Conservation (phyloP, 2,888 invertebrate species). For the Leucophenga montana region DNA sequence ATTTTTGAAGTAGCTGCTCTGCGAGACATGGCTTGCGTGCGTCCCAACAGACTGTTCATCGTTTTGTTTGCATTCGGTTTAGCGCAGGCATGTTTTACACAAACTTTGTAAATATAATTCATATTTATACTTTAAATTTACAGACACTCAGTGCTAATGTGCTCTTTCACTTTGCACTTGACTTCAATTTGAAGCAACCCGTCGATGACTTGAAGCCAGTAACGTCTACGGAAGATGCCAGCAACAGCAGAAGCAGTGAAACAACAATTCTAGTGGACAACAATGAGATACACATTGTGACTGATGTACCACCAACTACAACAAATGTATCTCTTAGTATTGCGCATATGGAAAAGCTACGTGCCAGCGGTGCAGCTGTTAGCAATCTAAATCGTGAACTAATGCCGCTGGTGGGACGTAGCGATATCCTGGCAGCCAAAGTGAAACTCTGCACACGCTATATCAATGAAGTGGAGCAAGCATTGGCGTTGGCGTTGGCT, state of each 20-base stretch:
- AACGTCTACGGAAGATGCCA: neutral
- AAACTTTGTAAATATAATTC: too few species aligned
- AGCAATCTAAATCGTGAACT: constrained; percentile 53
- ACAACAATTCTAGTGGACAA: constrained; percentile 47
- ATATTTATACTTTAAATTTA: neutral
- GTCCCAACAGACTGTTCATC: too few species aligned
- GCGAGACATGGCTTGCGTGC: too few species aligned
- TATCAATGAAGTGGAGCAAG: constrained; percentile 50
- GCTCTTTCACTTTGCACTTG: constrained; percentile 52
- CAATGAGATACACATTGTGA: constrained; percentile 38
- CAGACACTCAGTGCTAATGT: constrained; percentile 42
- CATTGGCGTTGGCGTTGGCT: constrained; percentile 38
- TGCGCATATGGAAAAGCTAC: constrained; percentile 41
- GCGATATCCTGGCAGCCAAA: constrained; percentile 51
- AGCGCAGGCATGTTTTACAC: constrained; percentile 39
- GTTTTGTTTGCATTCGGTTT: neutral
- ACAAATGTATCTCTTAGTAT: constrained; percentile 17
- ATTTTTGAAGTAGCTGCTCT: too few species aligned
- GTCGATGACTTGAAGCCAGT: constrained; percentile 32
- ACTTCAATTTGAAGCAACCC: constrained; percentile 50
- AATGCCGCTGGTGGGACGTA: constrained; percentile 54
- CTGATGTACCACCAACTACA: neutral
- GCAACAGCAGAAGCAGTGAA: constrained; percentile 17
- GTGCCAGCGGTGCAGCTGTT: constrained; percentile 41
- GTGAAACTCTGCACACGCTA: constrained; percentile 56